These are phyloP conservation scores for Remorina albescens DNA, from an alignment of 2,797 vertebrate species.

Conservation along the genomic window DNA sequence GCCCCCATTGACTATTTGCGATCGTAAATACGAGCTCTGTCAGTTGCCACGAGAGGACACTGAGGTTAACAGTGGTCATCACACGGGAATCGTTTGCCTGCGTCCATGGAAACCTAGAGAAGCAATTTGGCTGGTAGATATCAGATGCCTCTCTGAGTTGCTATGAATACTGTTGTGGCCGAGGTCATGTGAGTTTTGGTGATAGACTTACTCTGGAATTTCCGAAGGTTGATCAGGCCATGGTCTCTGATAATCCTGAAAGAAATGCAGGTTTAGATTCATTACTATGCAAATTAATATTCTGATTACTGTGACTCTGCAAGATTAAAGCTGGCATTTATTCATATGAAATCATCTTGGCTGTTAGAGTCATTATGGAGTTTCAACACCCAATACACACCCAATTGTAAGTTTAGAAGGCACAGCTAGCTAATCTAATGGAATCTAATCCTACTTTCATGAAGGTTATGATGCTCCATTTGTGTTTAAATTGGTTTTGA, in stretches of 20 bases:
- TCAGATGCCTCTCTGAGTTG: conserved; percentile 53
- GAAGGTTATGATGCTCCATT: neutral
- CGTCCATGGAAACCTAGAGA: conserved; percentile 60
- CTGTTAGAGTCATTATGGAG: conserved; percentile 10
- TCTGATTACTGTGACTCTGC: conserved; percentile 10
- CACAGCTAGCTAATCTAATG: neutral
- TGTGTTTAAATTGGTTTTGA: neutral
- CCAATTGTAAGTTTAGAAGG: neutral
- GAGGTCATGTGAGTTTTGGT: conserved; percentile 11
- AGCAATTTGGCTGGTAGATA: conserved; percentile 44
- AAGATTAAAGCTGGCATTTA: conserved; percentile 30
- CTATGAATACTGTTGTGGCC: conserved; percentile 34
- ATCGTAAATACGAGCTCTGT: conserved; percentile 44
- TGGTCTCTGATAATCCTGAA: conserved; percentile 97
- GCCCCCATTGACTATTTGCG: conserved; percentile 37
- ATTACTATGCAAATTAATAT: conserved; percentile 34
- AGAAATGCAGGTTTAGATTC: conserved; percentile 57
- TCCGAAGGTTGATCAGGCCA: conserved; percentile 96
- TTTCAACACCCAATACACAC: neutral
- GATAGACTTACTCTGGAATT: conserved; percentile 95
- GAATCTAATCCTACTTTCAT: neutral
- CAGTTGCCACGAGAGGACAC: conserved; percentile 42
- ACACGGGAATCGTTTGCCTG: conserved; percentile 53
- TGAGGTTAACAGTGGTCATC: conserved; percentile 62
- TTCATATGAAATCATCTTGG: conserved; percentile 16